Conservation (phyloP, 1,140 invertebrate genomes). For the Xylocopa sonorina region DNA sequence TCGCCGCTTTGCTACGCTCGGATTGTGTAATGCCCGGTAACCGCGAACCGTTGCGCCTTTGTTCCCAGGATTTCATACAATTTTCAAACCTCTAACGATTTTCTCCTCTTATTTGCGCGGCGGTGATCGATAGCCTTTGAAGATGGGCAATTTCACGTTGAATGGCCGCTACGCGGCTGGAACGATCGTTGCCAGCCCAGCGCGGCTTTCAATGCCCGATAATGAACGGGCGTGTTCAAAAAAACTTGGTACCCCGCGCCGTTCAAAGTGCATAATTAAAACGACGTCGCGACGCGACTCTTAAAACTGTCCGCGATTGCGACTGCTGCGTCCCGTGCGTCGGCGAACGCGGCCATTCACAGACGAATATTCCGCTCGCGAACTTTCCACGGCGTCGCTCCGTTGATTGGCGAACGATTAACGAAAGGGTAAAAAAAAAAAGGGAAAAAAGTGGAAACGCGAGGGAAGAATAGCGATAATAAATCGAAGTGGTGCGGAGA, state of each 20-base stretch:
- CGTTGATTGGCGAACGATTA: background rate
- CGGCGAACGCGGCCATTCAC: background rate
- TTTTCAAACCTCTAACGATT: background rate
- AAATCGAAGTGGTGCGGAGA: background rate
- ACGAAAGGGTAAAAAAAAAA: background rate
- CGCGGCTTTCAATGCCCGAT: slow-evolving; percentile 4
- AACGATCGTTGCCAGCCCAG: background rate
- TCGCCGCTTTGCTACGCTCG: background rate
- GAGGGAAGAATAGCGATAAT: background rate
- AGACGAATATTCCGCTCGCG: background rate
- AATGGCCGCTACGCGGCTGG: background rate
- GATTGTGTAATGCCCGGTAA: background rate
- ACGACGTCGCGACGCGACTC: background rate
- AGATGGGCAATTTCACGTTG: background rate
- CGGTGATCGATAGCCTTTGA: background rate
- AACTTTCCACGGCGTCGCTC: too few relatives aligned
- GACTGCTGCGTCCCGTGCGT: background rate
- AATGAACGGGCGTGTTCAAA: slow-evolving; percentile 7
- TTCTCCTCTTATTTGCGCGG: background rate
- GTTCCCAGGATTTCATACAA: background rate
- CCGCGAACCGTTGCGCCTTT: background rate
- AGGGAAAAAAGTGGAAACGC: background rate
- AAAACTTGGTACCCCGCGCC: background rate
- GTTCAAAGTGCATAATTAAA: slow-evolving; percentile 8
- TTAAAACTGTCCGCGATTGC: background rate